A percentile compares a stretch with the other conserved stretches of the same genome.
These are phyloP conservation scores for Chrysotoxum bicinctum DNA, from an alignment of 2,888 invertebrate species.

Conservation along the genomic window DNA sequence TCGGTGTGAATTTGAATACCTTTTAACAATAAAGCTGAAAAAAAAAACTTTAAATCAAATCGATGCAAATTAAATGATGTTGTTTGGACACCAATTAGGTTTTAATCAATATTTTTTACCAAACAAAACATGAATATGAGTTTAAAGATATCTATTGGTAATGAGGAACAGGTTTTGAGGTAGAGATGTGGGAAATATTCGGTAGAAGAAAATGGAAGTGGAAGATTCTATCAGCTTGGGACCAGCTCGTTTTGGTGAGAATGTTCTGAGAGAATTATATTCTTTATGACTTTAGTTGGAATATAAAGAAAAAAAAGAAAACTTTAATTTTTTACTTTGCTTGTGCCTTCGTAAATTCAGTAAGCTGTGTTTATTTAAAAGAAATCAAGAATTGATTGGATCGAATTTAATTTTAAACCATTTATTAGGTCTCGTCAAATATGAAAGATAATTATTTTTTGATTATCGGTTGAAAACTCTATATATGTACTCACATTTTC, in stretches of 20 bases:
- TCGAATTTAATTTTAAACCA: too few relatives aligned
- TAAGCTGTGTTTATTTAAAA: too few relatives aligned
- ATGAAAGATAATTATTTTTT: too few relatives aligned
- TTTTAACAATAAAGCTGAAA: neutral
- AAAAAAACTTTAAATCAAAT: conserved; percentile 33
- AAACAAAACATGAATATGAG: neutral
- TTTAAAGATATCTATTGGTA: neutral
- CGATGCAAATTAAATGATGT: conserved; percentile 51
- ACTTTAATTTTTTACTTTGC: neutral
- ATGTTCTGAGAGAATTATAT: neutral
- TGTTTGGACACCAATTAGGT: conserved; percentile 23
- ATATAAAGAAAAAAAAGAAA: neutral
- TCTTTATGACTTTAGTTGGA: neutral
- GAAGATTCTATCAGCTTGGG: neutral
- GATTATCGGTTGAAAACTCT: too few relatives aligned
- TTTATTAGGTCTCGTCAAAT: too few relatives aligned
- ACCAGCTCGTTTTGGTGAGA: neutral
- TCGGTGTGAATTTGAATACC: conserved; percentile 19
- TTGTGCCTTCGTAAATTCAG: neutral
- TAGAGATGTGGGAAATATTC: neutral
- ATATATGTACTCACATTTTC: too few relatives aligned
- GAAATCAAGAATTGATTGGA: too few relatives aligned
- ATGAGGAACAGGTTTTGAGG: conserved; percentile 3
- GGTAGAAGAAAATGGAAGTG: neutral
- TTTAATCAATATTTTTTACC: conserved; percentile 15